Conservation (phyloP, 2,797 vertebrate species). For the Mycteria americana region DNA sequence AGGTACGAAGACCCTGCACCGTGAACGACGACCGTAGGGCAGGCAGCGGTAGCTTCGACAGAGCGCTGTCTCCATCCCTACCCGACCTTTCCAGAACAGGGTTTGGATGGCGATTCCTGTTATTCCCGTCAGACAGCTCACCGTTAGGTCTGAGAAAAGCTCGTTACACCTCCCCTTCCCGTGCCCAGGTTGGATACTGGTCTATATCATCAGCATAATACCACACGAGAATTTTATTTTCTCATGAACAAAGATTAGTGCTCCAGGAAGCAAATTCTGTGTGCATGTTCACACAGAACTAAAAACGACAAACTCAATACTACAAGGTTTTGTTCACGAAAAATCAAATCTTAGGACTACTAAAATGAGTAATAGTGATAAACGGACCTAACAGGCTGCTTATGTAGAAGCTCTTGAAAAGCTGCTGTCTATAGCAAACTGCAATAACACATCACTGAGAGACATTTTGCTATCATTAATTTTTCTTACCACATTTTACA, state of each 20-base stretch:
- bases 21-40: rapidly evolving
- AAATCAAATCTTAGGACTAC: not conserved
- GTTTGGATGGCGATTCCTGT: too few relatives aligned
- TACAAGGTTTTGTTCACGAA: not conserved
- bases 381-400: not conserved
- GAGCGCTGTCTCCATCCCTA: too few relatives aligned
- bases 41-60: rapidly evolving
- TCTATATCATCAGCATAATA: not conserved
- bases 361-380: not conserved
- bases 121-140: not conserved
- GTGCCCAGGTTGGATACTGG: not conserved
- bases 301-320: not conserved
- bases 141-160: not conserved
- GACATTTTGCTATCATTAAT: not conserved
- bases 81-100: not conserved
- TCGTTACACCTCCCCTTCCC: not conserved
- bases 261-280: not conserved
- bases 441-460: not conserved
- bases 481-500: slow-evolving; percentile 32
- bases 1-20: too few relatives aligned
- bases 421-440: not conserved
- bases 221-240: not conserved
- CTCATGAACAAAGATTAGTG: not conserved
- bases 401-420: not conserved
- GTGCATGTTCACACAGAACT: not conserved